Evolutionary conservation across 2,113 vertebrate species (phyloP).

Genomic region (Daboia siamensis): DNA sequence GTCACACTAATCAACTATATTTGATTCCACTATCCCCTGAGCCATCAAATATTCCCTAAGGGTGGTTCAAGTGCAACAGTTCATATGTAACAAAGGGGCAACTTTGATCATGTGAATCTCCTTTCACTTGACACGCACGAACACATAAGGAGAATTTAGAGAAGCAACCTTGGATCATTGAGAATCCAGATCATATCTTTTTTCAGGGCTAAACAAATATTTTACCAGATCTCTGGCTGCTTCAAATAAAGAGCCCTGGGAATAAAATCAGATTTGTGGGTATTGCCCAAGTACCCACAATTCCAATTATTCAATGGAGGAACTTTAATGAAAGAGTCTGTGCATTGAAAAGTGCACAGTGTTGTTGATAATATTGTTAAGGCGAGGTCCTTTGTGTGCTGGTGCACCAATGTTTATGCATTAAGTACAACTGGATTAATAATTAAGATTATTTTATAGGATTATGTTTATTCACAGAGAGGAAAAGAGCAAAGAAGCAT

Average conservation of each 20-base stretch:
- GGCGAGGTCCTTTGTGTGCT: not conserved
- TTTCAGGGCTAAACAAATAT: slow-evolving; percentile 51
- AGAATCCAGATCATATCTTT: slow-evolving; percentile 52
- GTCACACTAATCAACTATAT: slow-evolving; percentile 39
- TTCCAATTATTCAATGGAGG: not conserved
- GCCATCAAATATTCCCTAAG: slow-evolving; percentile 63
- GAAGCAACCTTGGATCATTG: slow-evolving; percentile 54
- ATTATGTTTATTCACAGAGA: not conserved
- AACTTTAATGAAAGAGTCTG: not conserved
- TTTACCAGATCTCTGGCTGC: slow-evolving; percentile 40
- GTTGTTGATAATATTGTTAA: not conserved
- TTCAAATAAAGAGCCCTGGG: not conserved
- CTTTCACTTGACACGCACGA: slow-evolving; percentile 54
- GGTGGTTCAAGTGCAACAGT: slow-evolving; percentile 64
- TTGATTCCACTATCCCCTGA: not conserved
- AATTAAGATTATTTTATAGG: not conserved
- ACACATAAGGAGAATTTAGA: slow-evolving; percentile 27
- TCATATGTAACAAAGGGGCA: slow-evolving; percentile 21
- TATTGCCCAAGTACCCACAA: not conserved
- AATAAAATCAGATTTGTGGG: not conserved
- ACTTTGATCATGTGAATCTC: slow-evolving; percentile 62
- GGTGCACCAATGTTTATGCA: not conserved
- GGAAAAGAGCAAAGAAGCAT: not conserved
- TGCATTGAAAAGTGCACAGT: not conserved
- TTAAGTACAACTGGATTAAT: not conserved